phyloP scores from a whole-genome alignment of 2,113 vertebrate genomes.

The Calidris pygmaea region DNA sequence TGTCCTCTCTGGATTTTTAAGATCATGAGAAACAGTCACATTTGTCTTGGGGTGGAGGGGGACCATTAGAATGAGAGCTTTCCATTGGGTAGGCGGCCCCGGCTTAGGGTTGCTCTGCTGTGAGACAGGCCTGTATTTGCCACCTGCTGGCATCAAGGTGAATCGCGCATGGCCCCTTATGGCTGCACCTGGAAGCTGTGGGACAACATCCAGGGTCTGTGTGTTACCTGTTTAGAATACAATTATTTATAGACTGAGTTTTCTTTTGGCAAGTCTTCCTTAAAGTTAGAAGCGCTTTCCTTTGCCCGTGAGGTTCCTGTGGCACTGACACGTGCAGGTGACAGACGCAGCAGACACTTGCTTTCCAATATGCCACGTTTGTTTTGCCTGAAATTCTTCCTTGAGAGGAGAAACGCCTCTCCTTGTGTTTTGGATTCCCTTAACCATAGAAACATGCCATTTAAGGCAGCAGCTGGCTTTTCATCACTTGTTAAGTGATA shows the following conservation, averaged over 20 bases:
- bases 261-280: not conserved
- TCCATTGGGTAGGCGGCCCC: rapidly evolving
- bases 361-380: not conserved
- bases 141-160: not conserved
- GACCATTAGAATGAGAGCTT: rapidly evolving
- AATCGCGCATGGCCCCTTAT: not conserved
- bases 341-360: rapidly evolving
- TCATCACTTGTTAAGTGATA: too few species aligned
- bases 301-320: too few species aligned
- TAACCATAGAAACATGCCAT: rapidly evolving
- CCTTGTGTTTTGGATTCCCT: not conserved
- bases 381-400: not conserved
- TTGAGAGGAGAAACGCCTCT: not conserved
- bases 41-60: not conserved
- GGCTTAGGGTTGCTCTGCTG: rapidly evolving
- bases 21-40: not conserved
- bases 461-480: not conserved
- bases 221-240: not conserved
- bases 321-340: rapidly evolving
- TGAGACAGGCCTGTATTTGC: not conserved
- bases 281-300: not conserved
- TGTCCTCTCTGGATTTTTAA: not conserved
- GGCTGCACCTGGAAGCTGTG: not conserved
- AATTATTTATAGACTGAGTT: not conserved
- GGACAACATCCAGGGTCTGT: not conserved